Evolutionary conservation across 1,140 invertebrate genomes (phyloP), one percentile per base, ranked within the genome.

Genomic region (Drosophila repleta): DNA sequence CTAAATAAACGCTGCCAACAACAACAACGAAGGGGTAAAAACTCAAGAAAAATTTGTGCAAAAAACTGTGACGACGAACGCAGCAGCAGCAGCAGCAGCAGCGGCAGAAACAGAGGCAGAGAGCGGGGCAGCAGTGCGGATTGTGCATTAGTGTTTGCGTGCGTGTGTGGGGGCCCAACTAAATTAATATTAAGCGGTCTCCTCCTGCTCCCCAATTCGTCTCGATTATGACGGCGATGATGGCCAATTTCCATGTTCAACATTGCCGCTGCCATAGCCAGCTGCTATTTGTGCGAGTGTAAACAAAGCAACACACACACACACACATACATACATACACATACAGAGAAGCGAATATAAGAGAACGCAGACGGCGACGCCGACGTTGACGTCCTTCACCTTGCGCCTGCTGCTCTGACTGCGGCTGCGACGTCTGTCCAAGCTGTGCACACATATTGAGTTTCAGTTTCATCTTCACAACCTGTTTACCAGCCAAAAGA

Each of bases 381-480:
- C 24, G 67, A 63, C 75, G 74, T 46, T 46, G 55, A 62, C 81
- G 74, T 87, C 82, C 74, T 81, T 85, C 78, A 81, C 81, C 61
- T 78, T 85, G 81, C 72, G 66, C 73, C 67, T 53, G 53, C 69
- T 35, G 45, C 57, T 29, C 32, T 20, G 43, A 52, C 52, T 29
- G 32, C 11, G 32, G 7, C 32, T 35, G 32, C 10, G 32, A 35
- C 32, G 32, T 35, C 32, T 46, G 20, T 46, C 49, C 29, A 49
- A 43, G 29, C 61, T 52, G 49, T 29, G 18, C 51, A 62, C 69
- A 72, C 69, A 80, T 85, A 85, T 88, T 77, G 55, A 87, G 75
- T 87, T 87, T 87, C 81, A 81, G 62, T 70, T 71, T 67, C 73
- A 64, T 81, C 82, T 87, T 87, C 41, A 63, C 81, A 85, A 85